phyloP scores from a whole-genome alignment of 2,888 invertebrate species.

The Nebria brevicollis region DNA sequence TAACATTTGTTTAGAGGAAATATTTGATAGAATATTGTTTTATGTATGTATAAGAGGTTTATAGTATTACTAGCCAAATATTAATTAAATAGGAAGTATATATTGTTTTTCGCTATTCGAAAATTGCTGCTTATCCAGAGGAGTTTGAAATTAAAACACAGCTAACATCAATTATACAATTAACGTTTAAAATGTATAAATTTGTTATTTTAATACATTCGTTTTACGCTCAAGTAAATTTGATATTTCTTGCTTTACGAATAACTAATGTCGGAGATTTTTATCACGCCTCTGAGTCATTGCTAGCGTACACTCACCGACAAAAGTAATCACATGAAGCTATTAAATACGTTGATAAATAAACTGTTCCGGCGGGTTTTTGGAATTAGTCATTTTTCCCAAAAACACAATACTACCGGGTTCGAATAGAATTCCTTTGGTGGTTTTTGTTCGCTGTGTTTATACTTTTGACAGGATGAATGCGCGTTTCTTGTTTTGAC shows the following conservation, averaged over 20 bases:
- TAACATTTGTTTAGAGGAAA: background rate
- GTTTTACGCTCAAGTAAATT: background rate
- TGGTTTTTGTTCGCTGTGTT: background rate
- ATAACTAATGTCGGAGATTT: constrained; percentile 4
- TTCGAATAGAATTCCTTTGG: background rate
- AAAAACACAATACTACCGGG: no score
- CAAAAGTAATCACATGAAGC: constrained; percentile 8
- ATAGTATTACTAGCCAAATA: background rate
- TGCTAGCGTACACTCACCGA: constrained; percentile 39
- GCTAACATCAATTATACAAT: background rate
- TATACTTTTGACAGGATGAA: constrained; percentile 11
- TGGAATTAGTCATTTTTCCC: background rate
- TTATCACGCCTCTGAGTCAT: constrained; percentile 41
- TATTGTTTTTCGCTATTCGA: background rate
- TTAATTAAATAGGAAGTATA: background rate
- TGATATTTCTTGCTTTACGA: background rate
- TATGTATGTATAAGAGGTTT: background rate
- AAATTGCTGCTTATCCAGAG: no score
- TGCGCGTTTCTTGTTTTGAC: constrained; percentile 9
- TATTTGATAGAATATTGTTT: background rate
- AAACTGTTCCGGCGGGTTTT: background rate
- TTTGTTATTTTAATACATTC: background rate
- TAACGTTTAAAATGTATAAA: background rate
- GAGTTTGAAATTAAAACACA: no score
- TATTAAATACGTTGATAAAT: background rate